These are phyloP conservation scores for Drosophila mauritiana DNA, from an alignment of 1,140 invertebrate species.

Conservation along the genomic window DNA sequence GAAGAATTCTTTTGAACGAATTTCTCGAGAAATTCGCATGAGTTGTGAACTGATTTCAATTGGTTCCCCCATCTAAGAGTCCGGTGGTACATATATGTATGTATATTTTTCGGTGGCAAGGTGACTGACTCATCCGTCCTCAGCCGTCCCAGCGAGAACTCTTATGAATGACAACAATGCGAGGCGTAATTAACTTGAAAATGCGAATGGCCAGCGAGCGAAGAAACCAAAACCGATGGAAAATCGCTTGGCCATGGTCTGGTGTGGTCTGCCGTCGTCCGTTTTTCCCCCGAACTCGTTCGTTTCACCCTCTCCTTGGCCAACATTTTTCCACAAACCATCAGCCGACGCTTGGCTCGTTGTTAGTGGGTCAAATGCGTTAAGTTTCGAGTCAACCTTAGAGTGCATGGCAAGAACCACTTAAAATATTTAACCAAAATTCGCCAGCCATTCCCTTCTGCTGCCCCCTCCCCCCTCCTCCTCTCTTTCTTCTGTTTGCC, in stretches of 20 bases:
- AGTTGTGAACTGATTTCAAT: slow-evolving; percentile 51
- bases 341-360: slow-evolving; percentile 15
- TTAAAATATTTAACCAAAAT: slow-evolving; percentile 79
- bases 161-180: slow-evolving; percentile 74
- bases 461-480: slow-evolving; percentile 18
- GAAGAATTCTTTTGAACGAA: slow-evolving; percentile 56
- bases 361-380: slow-evolving; percentile 79
- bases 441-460: slow-evolving; percentile 27
- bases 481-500: slow-evolving; percentile 26
- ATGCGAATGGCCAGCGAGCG: slow-evolving; percentile 50
- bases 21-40: slow-evolving; percentile 63
- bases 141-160: slow-evolving; percentile 26
- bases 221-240: slow-evolving; percentile 34
- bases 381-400: slow-evolving; percentile 67
- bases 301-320: slow-evolving; percentile 16
- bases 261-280: slow-evolving; percentile 19
- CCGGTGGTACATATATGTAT: background rate
- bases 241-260: slow-evolving; percentile 56
- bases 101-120: slow-evolving; percentile 26
- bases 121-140: slow-evolving; percentile 49
- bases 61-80: slow-evolving; percentile 20
- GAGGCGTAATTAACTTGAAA: slow-evolving; percentile 72
- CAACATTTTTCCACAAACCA: slow-evolving; percentile 29
- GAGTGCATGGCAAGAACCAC: slow-evolving; percentile 75
- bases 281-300: slow-evolving; percentile 15